These are phyloP conservation scores for Coremacera marginata DNA, from an alignment of 2,888 invertebrate genomes.

Conservation along the genomic window DNA sequence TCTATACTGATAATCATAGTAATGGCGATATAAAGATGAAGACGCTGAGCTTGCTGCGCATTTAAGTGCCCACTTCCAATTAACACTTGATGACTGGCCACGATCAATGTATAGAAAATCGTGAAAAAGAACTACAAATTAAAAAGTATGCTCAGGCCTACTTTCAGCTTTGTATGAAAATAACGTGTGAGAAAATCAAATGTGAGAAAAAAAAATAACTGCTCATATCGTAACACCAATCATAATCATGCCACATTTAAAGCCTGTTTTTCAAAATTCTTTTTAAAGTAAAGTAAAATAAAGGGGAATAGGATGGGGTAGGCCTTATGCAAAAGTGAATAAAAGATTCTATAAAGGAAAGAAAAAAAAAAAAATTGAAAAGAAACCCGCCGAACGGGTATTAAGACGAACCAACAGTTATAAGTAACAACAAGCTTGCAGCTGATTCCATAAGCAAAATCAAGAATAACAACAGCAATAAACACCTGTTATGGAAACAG, in stretches of 20 bases:
- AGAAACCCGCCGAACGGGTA: neutral
- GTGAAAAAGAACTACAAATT: neutral
- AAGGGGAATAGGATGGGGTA: neutral
- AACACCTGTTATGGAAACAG: conserved; percentile 39
- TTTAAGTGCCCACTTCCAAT: conserved; percentile 6
- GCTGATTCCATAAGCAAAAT: neutral
- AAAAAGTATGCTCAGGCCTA: neutral
- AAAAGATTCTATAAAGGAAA: neutral
- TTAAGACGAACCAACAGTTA: neutral
- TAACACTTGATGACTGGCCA: conserved; percentile 4
- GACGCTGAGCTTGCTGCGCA: neutral
- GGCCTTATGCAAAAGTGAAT: neutral
- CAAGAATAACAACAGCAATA: neutral
- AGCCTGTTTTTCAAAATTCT: too few relatives aligned
- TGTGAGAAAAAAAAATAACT: neutral
- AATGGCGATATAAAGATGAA: neutral
- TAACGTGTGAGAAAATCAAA: neutral
- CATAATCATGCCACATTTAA: neutral
- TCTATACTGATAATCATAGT: neutral
- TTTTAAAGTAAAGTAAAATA: too few relatives aligned
- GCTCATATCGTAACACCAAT: neutral
- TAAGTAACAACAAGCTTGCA: neutral
- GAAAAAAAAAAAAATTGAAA: too few relatives aligned
- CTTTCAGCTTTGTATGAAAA: neutral
- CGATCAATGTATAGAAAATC: neutral